A percentile compares a stretch with the other conserved stretches of the same genome.
These are phyloP conservation scores for Anagrus nilaparvatae DNA, from an alignment of 1,140 invertebrate genomes.

Conservation along the genomic window DNA sequence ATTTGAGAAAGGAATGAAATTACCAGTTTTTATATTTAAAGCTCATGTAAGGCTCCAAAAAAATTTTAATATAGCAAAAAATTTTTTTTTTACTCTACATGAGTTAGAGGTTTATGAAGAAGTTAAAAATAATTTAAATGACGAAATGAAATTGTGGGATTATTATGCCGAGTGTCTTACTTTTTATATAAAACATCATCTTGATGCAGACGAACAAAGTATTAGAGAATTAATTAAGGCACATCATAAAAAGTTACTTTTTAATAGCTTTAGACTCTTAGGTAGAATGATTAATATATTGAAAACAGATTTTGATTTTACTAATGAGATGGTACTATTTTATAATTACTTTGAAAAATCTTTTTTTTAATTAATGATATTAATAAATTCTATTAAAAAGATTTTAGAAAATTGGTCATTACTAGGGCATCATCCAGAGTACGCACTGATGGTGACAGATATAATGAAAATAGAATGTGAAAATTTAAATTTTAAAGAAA, in stretches of 20 bases:
- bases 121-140: conserved; percentile 26
- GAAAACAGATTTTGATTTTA: conserved; percentile 37
- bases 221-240: conserved; percentile 34
- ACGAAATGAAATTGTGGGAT: conserved; percentile 25
- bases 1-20: conserved; percentile 9
- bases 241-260: conserved; percentile 23
- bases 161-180: conserved; percentile 30
- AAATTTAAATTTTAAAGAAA: conserved; percentile 37
- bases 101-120: conserved; percentile 28
- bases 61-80: conserved; percentile 35
- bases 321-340: conserved; percentile 25
- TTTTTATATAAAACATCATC: conserved; percentile 36
- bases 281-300: conserved; percentile 40
- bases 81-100: conserved; percentile 32
- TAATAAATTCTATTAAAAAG: conserved; percentile 11
- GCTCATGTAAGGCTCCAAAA: conserved; percentile 20
- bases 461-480: conserved; percentile 33
- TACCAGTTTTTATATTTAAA: conserved; percentile 26
- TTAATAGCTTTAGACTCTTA: conserved; percentile 39
- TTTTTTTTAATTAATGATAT: conserved; percentile 1
- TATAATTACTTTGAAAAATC: conserved; percentile 2
- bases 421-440: conserved; percentile 34
- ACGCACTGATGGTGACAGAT: conserved; percentile 39
- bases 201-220: conserved; percentile 35
- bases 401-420: conserved; percentile 14